A percentile compares a stretch with the other conserved stretches of the same genome.
Evolutionary conservation across 2,113 vertebrate species (phyloP).

Genomic region (Rynchops niger): DNA sequence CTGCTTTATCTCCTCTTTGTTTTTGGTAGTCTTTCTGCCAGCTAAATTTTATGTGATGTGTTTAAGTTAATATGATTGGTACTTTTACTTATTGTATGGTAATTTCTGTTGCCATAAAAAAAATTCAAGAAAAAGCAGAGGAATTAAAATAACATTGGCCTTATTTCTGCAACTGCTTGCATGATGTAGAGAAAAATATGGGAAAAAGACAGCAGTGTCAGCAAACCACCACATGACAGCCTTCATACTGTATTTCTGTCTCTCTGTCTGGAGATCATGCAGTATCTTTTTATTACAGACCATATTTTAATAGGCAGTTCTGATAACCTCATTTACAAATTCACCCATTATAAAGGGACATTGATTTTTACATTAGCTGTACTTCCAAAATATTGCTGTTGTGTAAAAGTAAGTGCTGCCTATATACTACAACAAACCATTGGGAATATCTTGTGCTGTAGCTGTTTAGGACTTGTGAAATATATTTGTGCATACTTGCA

Average conservation of each 20-base stretch:
- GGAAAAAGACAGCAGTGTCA: neutral
- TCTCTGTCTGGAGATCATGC: neutral
- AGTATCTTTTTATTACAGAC: neutral
- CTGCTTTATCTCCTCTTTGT: neutral
- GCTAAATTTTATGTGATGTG: neutral
- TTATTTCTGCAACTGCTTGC: neutral
- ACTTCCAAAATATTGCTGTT: neutral
- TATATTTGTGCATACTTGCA: neutral
- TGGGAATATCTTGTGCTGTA: neutral
- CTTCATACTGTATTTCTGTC: neutral
- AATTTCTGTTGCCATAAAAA: neutral
- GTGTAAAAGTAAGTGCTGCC: neutral
- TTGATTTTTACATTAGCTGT: constrained; percentile 27
- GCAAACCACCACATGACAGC: neutral
- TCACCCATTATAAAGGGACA: neutral
- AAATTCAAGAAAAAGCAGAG: neutral
- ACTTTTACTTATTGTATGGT: neutral
- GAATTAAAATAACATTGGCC: neutral
- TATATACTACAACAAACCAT: neutral
- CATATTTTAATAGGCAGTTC: constrained; percentile 16
- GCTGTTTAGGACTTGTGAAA: neutral
- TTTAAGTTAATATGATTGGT: neutral
- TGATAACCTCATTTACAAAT: constrained; percentile 35
- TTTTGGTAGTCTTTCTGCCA: constrained; percentile 1
- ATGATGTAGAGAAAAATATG: neutral